Base-by-base conservation (phyloP, 2,797 vertebrate genomes). In the Ctenopoma kingsleyae region DNA sequence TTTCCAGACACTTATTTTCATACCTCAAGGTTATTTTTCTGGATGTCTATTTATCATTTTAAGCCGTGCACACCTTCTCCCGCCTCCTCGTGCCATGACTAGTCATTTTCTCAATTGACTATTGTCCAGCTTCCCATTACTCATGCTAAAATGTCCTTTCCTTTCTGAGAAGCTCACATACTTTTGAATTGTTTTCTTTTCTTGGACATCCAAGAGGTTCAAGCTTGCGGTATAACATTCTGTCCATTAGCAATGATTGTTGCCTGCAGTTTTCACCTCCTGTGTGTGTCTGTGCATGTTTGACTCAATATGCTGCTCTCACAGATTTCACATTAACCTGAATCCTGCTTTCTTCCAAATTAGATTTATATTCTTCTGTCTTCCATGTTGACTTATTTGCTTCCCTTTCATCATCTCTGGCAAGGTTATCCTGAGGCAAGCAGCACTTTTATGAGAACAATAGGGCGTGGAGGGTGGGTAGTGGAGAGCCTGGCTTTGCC, bases 381-480 rank as follows among this genome's bases (percentile, higher is more conserved):
- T 89, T 56, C 36, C 12, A 8, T 86, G 86, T 91, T 90, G 83
- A 87, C 85, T 89, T 87, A 86, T 90, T 86, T 83, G 80, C 83
- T 64, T 87, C 86, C 76, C 86, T 92, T 94, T 94, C 90, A 94
- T 93, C 92, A 88, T 91, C 87, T 73, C 78, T 73, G 67, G 78
- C 88, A 86, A 92, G 91, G 88, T 92, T 95, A 88, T 92, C 93
- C 92, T 20, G 81, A 89, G 92, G 93, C 90, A 78, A 78, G 65
- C 82, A 35, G 67, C 49, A 70, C 82, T 86, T 92, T 92, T 91
- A 88, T 82, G 76, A 87, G 84, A 90, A 87, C 79, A 89, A 85
- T 68, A 76, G 75, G 75, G 80, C 50, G 72, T 57, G 50, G 60
- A 51, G 55, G 56, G 36, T 20, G 36, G 32, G 59, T 46, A 35